Base-by-base conservation (phyloP, 2,888 invertebrate genomes). In the Morpho helenor region DNA sequence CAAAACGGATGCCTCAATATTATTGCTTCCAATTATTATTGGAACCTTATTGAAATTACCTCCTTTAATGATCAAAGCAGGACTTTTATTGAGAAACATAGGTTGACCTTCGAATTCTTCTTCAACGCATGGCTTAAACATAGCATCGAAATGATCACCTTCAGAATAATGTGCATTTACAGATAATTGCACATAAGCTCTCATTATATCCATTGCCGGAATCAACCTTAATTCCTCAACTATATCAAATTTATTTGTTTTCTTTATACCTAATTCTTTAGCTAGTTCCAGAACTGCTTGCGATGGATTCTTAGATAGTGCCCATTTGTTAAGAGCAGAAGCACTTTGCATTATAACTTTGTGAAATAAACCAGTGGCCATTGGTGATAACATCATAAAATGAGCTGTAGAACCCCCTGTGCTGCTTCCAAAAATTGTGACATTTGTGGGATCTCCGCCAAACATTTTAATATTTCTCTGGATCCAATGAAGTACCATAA, bases 371-470 rank as follows among this genome's bases (percentile, higher is more conserved):
- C 90, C 90, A 16, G 75, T 65, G 6, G 91, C 87, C 82, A 88
- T 84, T 2, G 91, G 89, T 2, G 91, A 91, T 7, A 92, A 66
- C 75, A 87, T 84, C 77, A 91, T 80, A 22, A 84, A 77, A 67
- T 92, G 91, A 2, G 84, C 83, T 8, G 83, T 76, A 1, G 91
- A 84, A 42, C 83, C 91, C 8, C 92, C 92, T 2, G 88, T 74
- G 61, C 88, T 80, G 66, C 79, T 81, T 45, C 91, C 92, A 68
- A 91, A 90, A 65, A 91, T 76, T 7, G 91, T 91, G 1, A 91
- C 81, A 70, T 87, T 90, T 46, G 75, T 71, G 4, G 88, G 80
- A 65, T 91, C 86, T 9, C 91, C 91, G 57, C 91, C 90, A 73
- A 91, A 91, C 22, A 62, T 57, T 42, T 64, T 67, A 53, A 91